Evolutionary conservation across 2,113 vertebrate genomes (phyloP).

Genomic region (Pseudorasbora parva): DNA sequence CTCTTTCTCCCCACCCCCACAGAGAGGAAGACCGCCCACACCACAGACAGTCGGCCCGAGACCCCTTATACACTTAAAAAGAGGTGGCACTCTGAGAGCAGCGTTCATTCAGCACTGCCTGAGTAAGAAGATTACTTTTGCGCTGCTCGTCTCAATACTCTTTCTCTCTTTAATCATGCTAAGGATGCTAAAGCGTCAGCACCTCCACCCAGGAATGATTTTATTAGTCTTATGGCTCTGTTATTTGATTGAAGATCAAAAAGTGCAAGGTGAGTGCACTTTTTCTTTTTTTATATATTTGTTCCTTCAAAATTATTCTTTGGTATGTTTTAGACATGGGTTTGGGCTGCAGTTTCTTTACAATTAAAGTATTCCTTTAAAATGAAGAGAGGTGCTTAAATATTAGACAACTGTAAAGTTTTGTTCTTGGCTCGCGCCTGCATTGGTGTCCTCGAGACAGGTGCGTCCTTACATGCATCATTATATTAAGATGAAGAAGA

Average conservation of each 20-base stretch:
- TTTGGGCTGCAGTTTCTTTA: not conserved
- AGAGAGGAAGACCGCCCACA: slow-evolving; percentile 94
- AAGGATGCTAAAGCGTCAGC: slow-evolving; percentile 89
- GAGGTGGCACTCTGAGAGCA: slow-evolving; percentile 95
- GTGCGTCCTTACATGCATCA: slow-evolving; percentile 22
- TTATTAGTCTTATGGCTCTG: slow-evolving; percentile 88
- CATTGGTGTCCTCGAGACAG: slow-evolving; percentile 34
- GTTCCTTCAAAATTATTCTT: not conserved
- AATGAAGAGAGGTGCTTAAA: not conserved
- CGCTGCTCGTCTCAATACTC: slow-evolving; percentile 61
- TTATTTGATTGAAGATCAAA: slow-evolving; percentile 93
- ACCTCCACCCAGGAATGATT: slow-evolving; percentile 86
- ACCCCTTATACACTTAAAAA: slow-evolving; percentile 99
- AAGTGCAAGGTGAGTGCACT: slow-evolving; percentile 90
- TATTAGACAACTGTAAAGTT: slow-evolving; percentile 28
- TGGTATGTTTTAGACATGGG: not conserved
- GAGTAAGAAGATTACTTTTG: slow-evolving; percentile 84
- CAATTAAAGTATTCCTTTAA: not conserved
- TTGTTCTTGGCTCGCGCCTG: slow-evolving; percentile 17
- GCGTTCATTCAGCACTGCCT: slow-evolving; percentile 98
- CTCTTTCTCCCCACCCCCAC: slow-evolving; percentile 90
- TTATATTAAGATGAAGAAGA: not conserved
- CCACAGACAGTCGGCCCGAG: slow-evolving; percentile 91
- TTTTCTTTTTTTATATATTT: not conserved
- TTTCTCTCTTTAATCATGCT: slow-evolving; percentile 76